Conservation (phyloP, 2,797 vertebrate species). For the Muscicapa comitata region DNA sequence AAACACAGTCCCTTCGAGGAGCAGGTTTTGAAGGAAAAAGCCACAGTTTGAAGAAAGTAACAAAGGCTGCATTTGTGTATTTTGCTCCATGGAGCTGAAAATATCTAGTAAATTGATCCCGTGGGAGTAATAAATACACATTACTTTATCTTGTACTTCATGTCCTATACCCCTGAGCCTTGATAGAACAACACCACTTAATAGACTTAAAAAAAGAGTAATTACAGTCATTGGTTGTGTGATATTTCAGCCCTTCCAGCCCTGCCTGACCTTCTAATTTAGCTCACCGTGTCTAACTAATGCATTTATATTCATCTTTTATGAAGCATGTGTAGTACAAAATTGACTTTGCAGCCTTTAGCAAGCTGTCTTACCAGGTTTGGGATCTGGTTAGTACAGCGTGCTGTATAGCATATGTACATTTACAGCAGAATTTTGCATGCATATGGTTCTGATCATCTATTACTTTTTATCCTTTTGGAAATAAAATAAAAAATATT, state of each 20-base stretch:
- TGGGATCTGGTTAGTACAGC: conserved; percentile 52
- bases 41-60: conserved; percentile 73
- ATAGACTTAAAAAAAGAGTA: conserved; percentile 88
- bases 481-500: conserved; percentile 66
- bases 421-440: not conserved
- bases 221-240: conserved; percentile 84
- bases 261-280: conserved; percentile 87
- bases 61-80: conserved; percentile 81
- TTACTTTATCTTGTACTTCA: conserved; percentile 87
- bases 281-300: conserved; percentile 82
- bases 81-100: conserved; percentile 82
- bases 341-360: conserved; percentile 73
- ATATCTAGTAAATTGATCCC: conserved; percentile 86
- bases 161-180: conserved; percentile 85
- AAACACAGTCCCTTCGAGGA: not conserved
- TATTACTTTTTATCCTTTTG: conserved; percentile 62
- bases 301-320: conserved; percentile 84
- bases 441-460: not conserved
- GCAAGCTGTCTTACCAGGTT: conserved; percentile 70
- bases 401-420: not conserved
- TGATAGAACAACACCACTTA: conserved; percentile 85
- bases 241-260: conserved; percentile 84
- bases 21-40: conserved; percentile 62
- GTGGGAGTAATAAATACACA: conserved; percentile 88
- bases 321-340: conserved; percentile 78